Evolutionary conservation across 2,888 invertebrate genomes (phyloP).

Genomic region (Drosophila fulvimacula): DNA sequence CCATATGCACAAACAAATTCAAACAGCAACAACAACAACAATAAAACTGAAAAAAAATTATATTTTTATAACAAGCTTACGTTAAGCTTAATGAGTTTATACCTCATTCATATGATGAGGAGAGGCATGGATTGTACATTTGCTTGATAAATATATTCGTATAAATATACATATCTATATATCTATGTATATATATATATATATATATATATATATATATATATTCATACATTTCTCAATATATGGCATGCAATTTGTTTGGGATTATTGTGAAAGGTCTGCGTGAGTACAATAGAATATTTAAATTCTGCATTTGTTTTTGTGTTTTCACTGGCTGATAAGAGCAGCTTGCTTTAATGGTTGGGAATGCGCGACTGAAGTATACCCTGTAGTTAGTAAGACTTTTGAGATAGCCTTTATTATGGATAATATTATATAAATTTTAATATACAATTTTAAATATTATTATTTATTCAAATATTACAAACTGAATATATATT

Average conservation of each 20-base stretch:
- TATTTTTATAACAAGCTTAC: conserved; percentile 60
- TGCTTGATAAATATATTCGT: conserved; percentile 12
- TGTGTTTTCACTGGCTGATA: conserved; percentile 9
- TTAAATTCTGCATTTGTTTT: conserved; percentile 21
- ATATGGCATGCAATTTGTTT: conserved; percentile 22
- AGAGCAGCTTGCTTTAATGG: background rate
- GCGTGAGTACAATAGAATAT: conserved; percentile 20
- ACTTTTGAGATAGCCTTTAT: background rate
- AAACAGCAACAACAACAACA: conserved; percentile 16
- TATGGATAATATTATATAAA: too few relatives aligned
- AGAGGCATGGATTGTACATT: conserved; percentile 33
- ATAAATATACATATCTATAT: background rate
- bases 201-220: background rate
- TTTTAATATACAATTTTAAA: too few relatives aligned
- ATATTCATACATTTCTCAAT: background rate
- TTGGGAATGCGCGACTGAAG: background rate
- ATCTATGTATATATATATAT: background rate
- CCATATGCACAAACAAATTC: conserved; percentile 30
- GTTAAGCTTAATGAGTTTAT: conserved; percentile 59
- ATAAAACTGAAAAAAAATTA: background rate
- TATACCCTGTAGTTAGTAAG: background rate
- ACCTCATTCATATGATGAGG: conserved; percentile 31
- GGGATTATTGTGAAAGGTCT: conserved; percentile 31
- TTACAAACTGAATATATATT: background rate
- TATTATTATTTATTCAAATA: too few relatives aligned